Percentiles rank a stretch among this genome's conserved stretches.
Conservation (phyloP, 2,797 vertebrate genomes). For the Pangasius sanitwongsei region DNA sequence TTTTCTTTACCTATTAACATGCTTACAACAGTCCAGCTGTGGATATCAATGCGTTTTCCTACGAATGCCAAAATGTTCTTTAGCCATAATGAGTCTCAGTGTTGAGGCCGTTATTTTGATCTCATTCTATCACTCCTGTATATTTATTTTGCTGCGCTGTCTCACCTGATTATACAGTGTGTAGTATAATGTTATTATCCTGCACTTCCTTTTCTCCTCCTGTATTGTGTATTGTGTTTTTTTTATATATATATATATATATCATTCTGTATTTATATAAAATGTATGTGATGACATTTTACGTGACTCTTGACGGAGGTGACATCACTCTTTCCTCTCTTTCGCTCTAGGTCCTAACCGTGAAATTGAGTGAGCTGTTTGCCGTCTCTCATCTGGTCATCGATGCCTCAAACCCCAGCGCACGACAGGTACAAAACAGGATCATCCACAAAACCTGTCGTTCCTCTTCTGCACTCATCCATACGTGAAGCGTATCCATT, state of each 20-base stretch:
- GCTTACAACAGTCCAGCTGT: neutral
- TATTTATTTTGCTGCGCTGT: neutral
- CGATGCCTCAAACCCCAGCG: conserved; percentile 80
- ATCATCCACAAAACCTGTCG: neutral
- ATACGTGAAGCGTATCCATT: neutral
- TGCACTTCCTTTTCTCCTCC: neutral
- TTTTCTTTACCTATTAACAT: neutral
- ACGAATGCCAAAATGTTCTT: neutral
- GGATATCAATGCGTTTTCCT: neutral
- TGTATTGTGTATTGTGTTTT: neutral
- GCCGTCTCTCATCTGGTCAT: conserved; percentile 86
- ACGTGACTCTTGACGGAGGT: neutral
- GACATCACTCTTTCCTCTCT: neutral
- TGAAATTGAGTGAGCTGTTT: conserved; percentile 83
- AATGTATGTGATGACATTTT: neutral
- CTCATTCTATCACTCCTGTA: neutral
- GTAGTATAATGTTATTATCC: neutral
- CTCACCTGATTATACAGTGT: neutral
- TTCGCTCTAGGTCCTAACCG: conserved; percentile 72
- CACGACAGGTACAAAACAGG: conserved; percentile 81
- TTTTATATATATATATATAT: too few species aligned
- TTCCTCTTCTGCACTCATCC: neutral
- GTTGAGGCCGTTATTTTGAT: neutral
- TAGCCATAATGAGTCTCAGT: neutral
- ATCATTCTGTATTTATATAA: neutral